These are phyloP conservation scores for Sparus aurata DNA, from an alignment of 2,797 vertebrate species.

Conservation along the genomic window DNA sequence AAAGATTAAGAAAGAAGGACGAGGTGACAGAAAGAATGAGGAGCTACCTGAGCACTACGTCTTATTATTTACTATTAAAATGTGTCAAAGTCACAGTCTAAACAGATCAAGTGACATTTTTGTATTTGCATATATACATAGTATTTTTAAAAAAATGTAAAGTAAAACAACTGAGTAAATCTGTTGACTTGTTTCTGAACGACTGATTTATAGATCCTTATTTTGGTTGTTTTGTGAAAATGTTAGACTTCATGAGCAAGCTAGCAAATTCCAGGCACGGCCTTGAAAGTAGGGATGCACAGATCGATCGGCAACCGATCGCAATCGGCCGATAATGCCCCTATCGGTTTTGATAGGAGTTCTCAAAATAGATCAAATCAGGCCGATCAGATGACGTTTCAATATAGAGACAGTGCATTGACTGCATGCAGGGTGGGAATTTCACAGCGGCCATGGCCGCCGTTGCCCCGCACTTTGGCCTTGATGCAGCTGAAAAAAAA, in stretches of 20 bases:
- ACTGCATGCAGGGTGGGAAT: no score
- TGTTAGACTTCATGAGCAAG: not conserved
- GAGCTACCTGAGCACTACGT: not conserved
- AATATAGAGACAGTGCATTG: no score
- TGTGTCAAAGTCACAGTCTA: not conserved
- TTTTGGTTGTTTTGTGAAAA: not conserved
- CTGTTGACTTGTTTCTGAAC: not conserved
- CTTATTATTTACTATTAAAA: not conserved
- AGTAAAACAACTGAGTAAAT: conserved; percentile 1
- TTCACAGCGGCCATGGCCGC: no score
- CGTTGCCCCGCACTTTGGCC: no score
- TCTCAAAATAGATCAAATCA: no score
- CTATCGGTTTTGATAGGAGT: no score
- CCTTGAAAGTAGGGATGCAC: no score
- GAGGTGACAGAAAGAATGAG: not conserved
- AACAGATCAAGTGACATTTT: not conserved
- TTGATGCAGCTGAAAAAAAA: no score
- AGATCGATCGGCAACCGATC: no score
- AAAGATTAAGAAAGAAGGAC: conserved; percentile 12
- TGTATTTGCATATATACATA: not conserved
- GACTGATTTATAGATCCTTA: not conserved
- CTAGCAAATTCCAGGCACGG: no score
- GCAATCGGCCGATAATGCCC: no score
- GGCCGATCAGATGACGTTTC: no score
- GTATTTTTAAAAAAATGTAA: not conserved